A percentile compares a stretch with the other conserved stretches of the same genome.
Conservation (phyloP, 2,797 vertebrate genomes). For the Neopelma chrysocephalum region DNA sequence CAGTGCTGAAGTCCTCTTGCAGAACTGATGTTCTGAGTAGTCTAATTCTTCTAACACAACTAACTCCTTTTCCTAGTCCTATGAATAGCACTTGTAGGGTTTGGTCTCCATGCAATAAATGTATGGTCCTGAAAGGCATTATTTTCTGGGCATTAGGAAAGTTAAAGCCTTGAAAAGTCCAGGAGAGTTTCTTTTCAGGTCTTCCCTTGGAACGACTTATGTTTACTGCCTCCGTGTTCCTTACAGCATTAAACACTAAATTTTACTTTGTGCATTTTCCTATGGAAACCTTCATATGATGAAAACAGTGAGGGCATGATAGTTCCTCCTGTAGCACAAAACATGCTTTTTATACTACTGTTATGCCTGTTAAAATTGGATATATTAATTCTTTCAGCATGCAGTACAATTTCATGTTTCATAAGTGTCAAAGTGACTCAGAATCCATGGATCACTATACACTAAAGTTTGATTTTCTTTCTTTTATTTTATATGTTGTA, state of each 20-base stretch:
- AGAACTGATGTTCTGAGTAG: neutral
- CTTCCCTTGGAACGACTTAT: neutral
- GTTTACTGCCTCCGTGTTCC: neutral
- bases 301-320: neutral
- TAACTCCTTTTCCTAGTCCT: neutral
- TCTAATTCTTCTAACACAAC: neutral
- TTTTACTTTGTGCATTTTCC: neutral
- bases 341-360: neutral
- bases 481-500: neutral
- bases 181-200: neutral
- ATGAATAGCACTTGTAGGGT: neutral
- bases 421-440: neutral
- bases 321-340: neutral
- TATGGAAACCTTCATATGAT: neutral
- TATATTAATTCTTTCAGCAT: neutral
- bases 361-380: neutral
- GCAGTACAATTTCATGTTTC: neutral
- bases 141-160: neutral
- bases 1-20: neutral
- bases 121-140: neutral
- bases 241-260: neutral
- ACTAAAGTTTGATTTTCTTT: neutral
- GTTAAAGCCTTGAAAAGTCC: neutral
- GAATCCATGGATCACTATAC: neutral
- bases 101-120: neutral